Conservation (phyloP, 2,797 vertebrate genomes). For the Hyperoplus lanceolatus region DNA sequence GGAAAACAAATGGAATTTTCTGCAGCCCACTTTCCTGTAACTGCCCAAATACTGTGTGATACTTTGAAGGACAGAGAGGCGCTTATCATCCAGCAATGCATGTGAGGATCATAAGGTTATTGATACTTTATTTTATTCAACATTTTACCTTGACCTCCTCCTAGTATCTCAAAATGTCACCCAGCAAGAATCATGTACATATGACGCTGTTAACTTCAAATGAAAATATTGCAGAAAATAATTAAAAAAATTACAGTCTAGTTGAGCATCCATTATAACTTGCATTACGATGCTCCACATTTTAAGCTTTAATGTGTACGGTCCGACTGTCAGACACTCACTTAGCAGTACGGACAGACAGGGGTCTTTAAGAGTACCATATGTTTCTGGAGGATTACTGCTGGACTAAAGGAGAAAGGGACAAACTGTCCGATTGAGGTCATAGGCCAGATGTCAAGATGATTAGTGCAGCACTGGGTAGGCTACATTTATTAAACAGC, state of each 20-base stretch:
- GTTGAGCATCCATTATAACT: neutral
- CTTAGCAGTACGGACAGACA: neutral
- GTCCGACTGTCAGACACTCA: neutral
- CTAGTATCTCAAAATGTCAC: neutral
- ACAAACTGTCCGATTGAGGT: conserved; percentile 21
- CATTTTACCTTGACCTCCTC: too few relatives aligned
- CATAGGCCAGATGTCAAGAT: conserved; percentile 44
- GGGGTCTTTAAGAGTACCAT: conserved; percentile 4
- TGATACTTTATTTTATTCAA: too few relatives aligned
- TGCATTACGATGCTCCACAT: neutral
- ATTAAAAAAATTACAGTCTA: neutral
- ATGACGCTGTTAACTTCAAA: neutral
- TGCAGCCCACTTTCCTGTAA: too few relatives aligned
- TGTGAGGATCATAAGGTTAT: too few relatives aligned
- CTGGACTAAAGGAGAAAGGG: conserved; percentile 11
- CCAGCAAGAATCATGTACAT: neutral
- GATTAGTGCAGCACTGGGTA: conserved; percentile 29
- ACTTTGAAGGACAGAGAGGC: too few relatives aligned
- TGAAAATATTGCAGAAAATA: neutral
- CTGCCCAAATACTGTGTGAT: too few relatives aligned
- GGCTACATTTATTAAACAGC: conserved; percentile 7
- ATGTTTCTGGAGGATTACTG: conserved; percentile 46
- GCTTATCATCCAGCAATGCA: too few relatives aligned
- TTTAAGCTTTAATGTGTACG: neutral
- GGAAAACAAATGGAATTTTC: too few relatives aligned